A percentile compares a stretch with the other conserved stretches of the same genome.
Evolutionary conservation across 2,888 invertebrate genomes (phyloP).

Genomic region (Myopa tessellatipennis): DNA sequence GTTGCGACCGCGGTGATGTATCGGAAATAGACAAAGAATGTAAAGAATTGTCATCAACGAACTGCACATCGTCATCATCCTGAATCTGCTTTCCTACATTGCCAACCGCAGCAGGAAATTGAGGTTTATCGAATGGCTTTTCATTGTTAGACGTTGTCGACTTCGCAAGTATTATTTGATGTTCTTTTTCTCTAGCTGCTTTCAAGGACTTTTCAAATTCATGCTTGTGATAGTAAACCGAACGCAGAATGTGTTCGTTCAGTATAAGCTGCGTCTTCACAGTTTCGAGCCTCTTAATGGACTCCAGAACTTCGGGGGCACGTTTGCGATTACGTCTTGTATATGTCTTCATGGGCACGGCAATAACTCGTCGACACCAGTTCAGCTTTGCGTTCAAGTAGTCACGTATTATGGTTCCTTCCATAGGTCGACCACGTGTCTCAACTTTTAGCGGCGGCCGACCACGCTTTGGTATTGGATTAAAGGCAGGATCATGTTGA

Average conservation of each 20-base stretch:
- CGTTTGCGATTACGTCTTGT: constrained; percentile 56
- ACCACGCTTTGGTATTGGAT: neutral
- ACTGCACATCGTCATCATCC: constrained; percentile 27
- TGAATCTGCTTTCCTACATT: neutral
- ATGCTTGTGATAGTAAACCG: constrained; percentile 58
- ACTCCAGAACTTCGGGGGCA: constrained; percentile 42
- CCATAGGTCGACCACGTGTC: constrained; percentile 32
- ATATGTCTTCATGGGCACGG: constrained; percentile 56
- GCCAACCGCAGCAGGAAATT: neutral
- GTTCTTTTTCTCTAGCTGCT: constrained; percentile 15
- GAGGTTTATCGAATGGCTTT: neutral
- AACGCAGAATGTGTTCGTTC: constrained; percentile 54
- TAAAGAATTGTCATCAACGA: constrained; percentile 18
- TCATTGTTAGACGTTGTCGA: neutral
- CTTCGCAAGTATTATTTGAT: neutral
- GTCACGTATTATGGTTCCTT: constrained; percentile 38
- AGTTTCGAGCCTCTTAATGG: constrained; percentile 53
- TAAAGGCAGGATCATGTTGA: neutral
- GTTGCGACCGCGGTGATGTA: neutral
- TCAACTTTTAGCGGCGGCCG: constrained; percentile 23
- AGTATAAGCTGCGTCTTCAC: constrained; percentile 51
- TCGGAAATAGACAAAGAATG: neutral
- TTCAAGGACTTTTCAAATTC: constrained; percentile 30
- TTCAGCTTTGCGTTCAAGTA: constrained; percentile 43
- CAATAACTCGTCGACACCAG: constrained; percentile 56